Conservation (phyloP, 2,888 invertebrate genomes). For the Cremastinae sp. region DNA sequence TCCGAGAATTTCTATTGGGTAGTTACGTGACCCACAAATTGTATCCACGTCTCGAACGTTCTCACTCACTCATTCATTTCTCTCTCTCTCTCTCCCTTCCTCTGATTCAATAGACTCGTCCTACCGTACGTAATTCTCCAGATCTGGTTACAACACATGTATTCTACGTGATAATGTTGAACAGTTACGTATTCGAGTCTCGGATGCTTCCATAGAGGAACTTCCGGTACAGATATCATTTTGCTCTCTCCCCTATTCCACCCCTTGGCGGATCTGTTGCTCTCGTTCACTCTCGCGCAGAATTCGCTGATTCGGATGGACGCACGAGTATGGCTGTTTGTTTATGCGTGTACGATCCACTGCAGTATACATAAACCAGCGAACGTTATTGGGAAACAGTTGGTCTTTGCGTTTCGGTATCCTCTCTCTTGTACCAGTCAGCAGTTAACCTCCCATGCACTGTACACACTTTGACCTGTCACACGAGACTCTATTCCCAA, state of each 20-base stretch:
- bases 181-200: conserved; percentile 32
- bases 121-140: conserved; percentile 46
- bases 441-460: conserved; percentile 32
- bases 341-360: conserved; percentile 59
- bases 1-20: conserved; percentile 31
- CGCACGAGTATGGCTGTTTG: conserved; percentile 52
- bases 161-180: conserved; percentile 47
- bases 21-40: conserved; percentile 47
- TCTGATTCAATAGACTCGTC: conserved; percentile 46
- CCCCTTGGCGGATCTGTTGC: conserved; percentile 14
- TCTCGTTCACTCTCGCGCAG: conserved; percentile 7
- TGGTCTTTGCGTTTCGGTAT: conserved; percentile 64
- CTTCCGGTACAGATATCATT: conserved; percentile 55
- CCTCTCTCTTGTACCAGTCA: conserved; percentile 52
- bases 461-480: not conserved
- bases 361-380: conserved; percentile 55
- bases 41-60: not conserved
- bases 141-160: conserved; percentile 46
- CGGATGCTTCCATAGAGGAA: conserved; percentile 36
- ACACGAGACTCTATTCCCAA: no score
- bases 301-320: conserved; percentile 52
- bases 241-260: conserved; percentile 18
- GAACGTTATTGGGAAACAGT: conserved; percentile 75
- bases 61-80: conserved; percentile 22
- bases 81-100: conserved; percentile 8